phyloP scores from a whole-genome alignment of 2,888 invertebrate species.

The Penaeus monodon region DNA sequence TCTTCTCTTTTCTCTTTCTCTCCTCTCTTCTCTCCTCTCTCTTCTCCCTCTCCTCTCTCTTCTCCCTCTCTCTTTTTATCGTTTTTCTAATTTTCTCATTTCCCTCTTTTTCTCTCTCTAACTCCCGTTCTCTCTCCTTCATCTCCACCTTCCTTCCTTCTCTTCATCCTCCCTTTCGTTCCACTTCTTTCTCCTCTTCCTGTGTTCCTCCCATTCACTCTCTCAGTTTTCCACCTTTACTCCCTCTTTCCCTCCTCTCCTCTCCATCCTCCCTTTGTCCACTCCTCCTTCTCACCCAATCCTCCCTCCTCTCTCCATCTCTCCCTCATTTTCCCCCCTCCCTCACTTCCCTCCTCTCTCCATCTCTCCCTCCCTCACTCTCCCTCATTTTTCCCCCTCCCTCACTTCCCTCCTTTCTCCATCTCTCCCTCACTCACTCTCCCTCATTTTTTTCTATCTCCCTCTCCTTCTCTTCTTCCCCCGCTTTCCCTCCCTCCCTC shows the following conservation, averaged over 20 bases:
- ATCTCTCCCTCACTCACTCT: neutral
- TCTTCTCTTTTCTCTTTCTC: neutral
- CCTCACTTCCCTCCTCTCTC: constrained; percentile 7
- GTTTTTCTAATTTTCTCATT: too few species aligned
- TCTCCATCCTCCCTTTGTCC: neutral
- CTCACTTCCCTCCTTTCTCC: neutral
- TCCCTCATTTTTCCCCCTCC: neutral
- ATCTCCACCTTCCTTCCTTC: too few species aligned
- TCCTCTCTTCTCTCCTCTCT: too few species aligned
- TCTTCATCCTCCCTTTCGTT: too few species aligned
- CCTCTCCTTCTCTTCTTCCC: neutral
- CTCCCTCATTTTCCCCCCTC: neutral
- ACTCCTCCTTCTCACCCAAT: neutral
- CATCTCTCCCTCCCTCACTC: neutral
- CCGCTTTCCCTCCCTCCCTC: neutral
- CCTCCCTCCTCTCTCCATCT: neutral
- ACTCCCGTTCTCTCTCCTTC: too few species aligned
- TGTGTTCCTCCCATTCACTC: too few species aligned
- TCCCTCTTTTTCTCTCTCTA: too few species aligned
- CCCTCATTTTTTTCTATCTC: neutral
- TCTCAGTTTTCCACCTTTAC: too few species aligned
- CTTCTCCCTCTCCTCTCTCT: neutral
- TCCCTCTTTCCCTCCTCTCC: neutral
- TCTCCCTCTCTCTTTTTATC: too few species aligned
- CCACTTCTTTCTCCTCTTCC: too few species aligned